Evolutionary conservation across 2,113 vertebrate genomes (phyloP), one percentile per base, ranked within the genome.

Genomic region (Rhynchopsitta pachyrhyncha): DNA sequence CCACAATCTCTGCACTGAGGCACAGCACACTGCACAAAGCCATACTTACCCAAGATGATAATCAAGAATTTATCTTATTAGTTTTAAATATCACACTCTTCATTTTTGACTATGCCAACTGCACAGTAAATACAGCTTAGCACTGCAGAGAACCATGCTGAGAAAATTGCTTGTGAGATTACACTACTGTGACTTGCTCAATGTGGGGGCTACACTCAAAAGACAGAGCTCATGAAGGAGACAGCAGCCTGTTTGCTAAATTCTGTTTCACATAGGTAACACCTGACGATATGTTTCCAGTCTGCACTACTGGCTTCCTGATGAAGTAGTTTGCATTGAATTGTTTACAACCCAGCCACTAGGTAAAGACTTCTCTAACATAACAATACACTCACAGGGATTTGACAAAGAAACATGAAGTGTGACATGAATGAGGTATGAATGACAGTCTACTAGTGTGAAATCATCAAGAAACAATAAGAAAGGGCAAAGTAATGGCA

Each of bases 111-210:
- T 86, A 10, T 52, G 49, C 46, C 50, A 75, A 55, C 90, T 92
- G 39, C 76, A 57, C 68, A 39, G 80, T 86, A 97, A 94, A 90
- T 71, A 88, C 70, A 92, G 29, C 49, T 91, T 91, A 75, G 41
- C 52, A 53, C 69, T 60, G 86, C 70, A 62, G 77, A 88, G 80
- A 83, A 28, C 53, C 52, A 41, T 29, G 90, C 86, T 89, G 95
- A 91, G 95, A 82, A 93, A 94, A 94, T 9, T 73, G 76, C 6
- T 0, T 69, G 39, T 82, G 73, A 86, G 73, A 92, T 91, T 53
- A 79, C 2, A 1, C 42, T 79, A 2, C 88, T 63, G 47, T 66
- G 89, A 73, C 92, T 67, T 46, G 31, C 92, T 88, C 82, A 5
- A 10, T 57, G 52, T 73, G 92, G 60, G 85, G 60, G 69, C 90